phyloP scores from a whole-genome alignment of 2,888 invertebrate species.

The Rhopalosiphum nymphaeae region DNA sequence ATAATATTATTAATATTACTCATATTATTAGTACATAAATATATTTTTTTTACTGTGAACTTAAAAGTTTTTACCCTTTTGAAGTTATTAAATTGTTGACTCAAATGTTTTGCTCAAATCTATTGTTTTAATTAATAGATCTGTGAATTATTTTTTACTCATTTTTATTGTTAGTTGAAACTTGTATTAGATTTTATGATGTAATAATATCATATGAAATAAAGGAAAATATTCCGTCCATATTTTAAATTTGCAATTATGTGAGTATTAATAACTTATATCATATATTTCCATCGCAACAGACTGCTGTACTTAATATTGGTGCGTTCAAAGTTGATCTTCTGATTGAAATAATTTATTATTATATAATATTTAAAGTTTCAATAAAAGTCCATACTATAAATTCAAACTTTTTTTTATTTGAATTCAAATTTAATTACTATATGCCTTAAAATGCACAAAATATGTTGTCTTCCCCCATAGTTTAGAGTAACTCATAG shows the following conservation, averaged over 20 bases:
- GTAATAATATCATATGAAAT: neutral
- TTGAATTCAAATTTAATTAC: neutral
- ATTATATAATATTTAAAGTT: neutral
- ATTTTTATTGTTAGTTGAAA: slow-evolving; percentile 47
- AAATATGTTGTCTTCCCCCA: slow-evolving; percentile 15
- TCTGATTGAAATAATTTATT: neutral
- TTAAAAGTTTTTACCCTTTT: slow-evolving; percentile 24
- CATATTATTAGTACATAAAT: neutral
- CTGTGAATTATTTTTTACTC: slow-evolving; percentile 43
- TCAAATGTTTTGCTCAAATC: slow-evolving; percentile 59
- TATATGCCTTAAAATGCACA: neutral
- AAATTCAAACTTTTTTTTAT: neutral
- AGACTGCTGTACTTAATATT: slow-evolving; percentile 36
- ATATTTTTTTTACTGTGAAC: slow-evolving; percentile 52
- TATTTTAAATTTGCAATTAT: slow-evolving; percentile 35
- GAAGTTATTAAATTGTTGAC: slow-evolving; percentile 1
- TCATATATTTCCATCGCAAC: neutral
- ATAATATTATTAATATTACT: slow-evolving; percentile 32
- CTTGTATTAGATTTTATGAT: slow-evolving; percentile 9
- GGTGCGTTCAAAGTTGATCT: neutral
- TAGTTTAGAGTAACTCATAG: neutral
- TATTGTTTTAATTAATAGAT: slow-evolving; percentile 51
- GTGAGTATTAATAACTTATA: neutral
- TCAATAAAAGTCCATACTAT: neutral
- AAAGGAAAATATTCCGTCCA: slow-evolving; percentile 54